Base-by-base conservation (phyloP, 2,797 vertebrate species). In the Megalops cyprinoides region DNA sequence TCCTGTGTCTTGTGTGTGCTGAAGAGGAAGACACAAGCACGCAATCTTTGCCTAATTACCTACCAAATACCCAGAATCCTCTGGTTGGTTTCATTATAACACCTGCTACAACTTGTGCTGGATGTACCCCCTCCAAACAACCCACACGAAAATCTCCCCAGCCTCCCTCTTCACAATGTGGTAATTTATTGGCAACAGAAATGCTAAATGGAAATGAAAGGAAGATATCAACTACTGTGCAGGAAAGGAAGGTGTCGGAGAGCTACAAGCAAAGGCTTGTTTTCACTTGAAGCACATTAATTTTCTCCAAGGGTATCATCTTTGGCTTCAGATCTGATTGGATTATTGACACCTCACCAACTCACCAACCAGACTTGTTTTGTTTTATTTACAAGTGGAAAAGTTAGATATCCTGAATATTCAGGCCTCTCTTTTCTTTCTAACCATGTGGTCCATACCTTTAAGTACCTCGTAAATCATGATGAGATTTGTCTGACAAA, bases 151-250 rank as follows among this genome's bases (percentile, higher is more conserved):
- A 76, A 53, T n/a, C 46, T 18, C 18, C 49, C 23, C 74, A 28
- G 14, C 34, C 51, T 39, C 39, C 49, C 51, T 55, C 15, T 55
- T 20, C 18, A 74, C 53, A 4, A 31, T 18, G 25, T 5, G 14
- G 28, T 51, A 28, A 23, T 23, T 74, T 48, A 46, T 74, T 74
- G 23, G 28, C 71, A 46, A 77, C 71, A 62, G 76, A 15, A 78
- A 62, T 12, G 49, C 2, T 53, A 53, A 53, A 53, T 53, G 12
- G 12, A 53, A 53, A 14, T 53, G 18, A 4, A 53, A 5, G 53
- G 4, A 53, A 18, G 2, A 53, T 53, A 18, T 53, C 12, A 53
- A 62, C 12, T 44, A 48, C 12, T 48, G 39, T 25, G 23, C 60
- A 46, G 37, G 46, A 31, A 37, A 62, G 55, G 9, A 8, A 44